Percentiles rank a stretch among this genome's conserved stretches.
Evolutionary conservation across 2,797 vertebrate species (phyloP).

Genomic region (Rhincodon typus): DNA sequence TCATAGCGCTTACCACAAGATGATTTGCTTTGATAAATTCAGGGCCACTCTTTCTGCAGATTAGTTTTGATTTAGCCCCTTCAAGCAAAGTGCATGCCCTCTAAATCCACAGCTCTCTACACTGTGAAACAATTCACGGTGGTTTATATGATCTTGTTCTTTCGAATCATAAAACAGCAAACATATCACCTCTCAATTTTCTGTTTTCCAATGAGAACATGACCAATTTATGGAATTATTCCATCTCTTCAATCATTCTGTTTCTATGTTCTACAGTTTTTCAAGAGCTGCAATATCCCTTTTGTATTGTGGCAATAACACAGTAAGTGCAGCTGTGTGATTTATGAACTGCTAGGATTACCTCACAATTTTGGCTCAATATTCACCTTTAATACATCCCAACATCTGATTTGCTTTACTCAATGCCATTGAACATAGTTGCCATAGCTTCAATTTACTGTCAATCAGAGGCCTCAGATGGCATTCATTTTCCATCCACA

Average conservation of each 20-base stretch:
- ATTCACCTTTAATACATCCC: constrained; percentile 4
- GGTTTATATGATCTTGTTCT: not conserved
- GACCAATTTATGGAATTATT: no score
- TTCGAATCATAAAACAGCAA: not conserved
- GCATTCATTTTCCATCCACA: not conserved
- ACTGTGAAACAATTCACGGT: not conserved
- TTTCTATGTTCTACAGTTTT: not conserved
- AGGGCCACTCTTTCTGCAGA: not conserved
- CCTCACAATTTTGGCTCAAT: constrained; percentile 2
- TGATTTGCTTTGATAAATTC: not conserved
- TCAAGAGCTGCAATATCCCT: not conserved
- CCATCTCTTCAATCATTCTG: no score
- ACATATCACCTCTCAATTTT: not conserved
- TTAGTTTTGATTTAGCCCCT: not conserved
- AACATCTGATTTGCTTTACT: constrained; percentile 12
- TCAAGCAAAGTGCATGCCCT: not conserved
- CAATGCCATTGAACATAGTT: not conserved
- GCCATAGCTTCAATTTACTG: not conserved
- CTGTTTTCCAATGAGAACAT: not conserved
- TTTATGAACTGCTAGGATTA: not conserved
- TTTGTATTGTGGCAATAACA: not conserved
- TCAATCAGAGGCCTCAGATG: not conserved
- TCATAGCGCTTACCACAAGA: not conserved
- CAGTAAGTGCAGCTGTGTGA: not conserved
- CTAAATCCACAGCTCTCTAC: not conserved